Conservation (phyloP, 2,113 vertebrate species). For the Ictidomys tridecemlineatus region DNA sequence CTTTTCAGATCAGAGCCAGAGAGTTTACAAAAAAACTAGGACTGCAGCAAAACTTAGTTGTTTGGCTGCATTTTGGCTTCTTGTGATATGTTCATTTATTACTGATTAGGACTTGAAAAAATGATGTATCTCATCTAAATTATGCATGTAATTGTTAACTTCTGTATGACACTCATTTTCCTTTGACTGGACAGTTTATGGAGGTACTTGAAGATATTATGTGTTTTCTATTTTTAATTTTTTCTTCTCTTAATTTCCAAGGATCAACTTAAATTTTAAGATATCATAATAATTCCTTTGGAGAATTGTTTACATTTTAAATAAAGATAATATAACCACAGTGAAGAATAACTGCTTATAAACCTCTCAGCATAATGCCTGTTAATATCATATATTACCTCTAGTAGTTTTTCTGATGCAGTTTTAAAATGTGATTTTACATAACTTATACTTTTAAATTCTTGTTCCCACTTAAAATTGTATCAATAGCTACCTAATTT, state of each 20-base stretch:
- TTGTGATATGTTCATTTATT: slow-evolving; percentile 19
- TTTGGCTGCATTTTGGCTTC: slow-evolving; percentile 22
- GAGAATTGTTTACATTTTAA: slow-evolving; percentile 52
- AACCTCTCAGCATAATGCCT: not conserved
- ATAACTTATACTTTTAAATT: not conserved
- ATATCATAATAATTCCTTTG: slow-evolving; percentile 3
- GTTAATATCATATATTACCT: not conserved
- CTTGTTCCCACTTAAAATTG: not conserved
- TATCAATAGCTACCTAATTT: not conserved
- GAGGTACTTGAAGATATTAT: not conserved
- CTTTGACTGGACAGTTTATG: not conserved
- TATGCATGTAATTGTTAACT: not conserved
- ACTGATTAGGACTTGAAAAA: slow-evolving; percentile 19
- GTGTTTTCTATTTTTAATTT: slow-evolving; percentile 36
- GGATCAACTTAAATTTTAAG: slow-evolving; percentile 40
- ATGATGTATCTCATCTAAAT: slow-evolving; percentile 10
- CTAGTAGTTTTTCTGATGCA: not conserved
- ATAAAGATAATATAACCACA: slow-evolving; percentile 28
- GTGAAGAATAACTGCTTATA: not conserved
- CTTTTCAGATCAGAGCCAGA: not conserved
- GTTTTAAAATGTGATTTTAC: slow-evolving; percentile 19
- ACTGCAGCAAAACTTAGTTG: not conserved
- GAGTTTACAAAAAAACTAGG: not conserved
- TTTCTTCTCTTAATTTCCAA: slow-evolving; percentile 27
- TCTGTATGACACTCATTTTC: not conserved